Conservation (phyloP, 2,888 invertebrate species). For the Nomada lathburiana region DNA sequence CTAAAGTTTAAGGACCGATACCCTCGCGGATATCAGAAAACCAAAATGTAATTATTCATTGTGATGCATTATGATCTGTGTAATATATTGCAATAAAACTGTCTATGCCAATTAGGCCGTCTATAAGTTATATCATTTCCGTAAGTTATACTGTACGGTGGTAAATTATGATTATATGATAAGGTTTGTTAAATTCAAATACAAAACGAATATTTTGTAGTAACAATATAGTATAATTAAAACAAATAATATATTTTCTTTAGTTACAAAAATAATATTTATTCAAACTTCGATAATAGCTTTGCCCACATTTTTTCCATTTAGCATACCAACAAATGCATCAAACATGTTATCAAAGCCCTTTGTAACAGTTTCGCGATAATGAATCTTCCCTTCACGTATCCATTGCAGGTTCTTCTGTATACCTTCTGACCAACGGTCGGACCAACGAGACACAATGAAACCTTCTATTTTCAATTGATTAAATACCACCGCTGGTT, state of each 20-base stretch:
- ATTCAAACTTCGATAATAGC: slow-evolving; percentile 87
- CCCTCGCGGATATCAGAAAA: slow-evolving; percentile 58
- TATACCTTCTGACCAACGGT: slow-evolving; percentile 88
- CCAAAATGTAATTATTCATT: slow-evolving; percentile 79
- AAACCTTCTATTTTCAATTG: slow-evolving; percentile 89
- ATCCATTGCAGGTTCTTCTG: slow-evolving; percentile 88
- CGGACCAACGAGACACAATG: slow-evolving; percentile 85
- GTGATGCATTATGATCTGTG: slow-evolving; percentile 81
- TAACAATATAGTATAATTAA: neutral
- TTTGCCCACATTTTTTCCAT: slow-evolving; percentile 90
- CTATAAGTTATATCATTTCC: neutral
- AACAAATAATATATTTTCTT: neutral
- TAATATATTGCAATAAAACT: slow-evolving; percentile 80
- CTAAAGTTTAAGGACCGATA: slow-evolving; percentile 61
- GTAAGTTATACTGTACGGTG: neutral
- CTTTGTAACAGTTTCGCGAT: slow-evolving; percentile 89
- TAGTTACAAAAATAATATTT: neutral
- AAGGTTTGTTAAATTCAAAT: neutral
- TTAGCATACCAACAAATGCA: slow-evolving; percentile 88
- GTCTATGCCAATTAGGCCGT: slow-evolving; percentile 61
- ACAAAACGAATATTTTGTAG: neutral
- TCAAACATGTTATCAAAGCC: slow-evolving; percentile 91
- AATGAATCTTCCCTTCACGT: slow-evolving; percentile 89
- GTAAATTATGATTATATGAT: neutral
- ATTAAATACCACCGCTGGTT: slow-evolving; percentile 86